Base-by-base conservation (phyloP, 2,797 vertebrate species). In the Myotis findleyi region DNA sequence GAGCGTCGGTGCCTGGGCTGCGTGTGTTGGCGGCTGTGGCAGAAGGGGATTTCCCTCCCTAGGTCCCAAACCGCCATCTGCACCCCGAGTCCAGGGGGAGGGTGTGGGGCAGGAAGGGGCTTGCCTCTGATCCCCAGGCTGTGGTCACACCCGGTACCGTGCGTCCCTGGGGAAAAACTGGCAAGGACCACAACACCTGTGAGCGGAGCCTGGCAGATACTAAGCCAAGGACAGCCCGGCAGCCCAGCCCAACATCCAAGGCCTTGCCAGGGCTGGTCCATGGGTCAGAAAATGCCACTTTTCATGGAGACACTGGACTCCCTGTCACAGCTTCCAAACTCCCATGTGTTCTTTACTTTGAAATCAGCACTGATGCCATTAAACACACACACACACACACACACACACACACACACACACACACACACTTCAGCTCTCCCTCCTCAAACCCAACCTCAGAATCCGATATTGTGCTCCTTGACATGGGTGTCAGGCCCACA, bases 51-150 rank as follows among this genome's bases (percentile, higher is more conserved):
- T 38, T 57, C 62, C 7, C 13, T 8, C 27, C 14, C 27, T 3
- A 1, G 33, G 64, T 53, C 57, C 87, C 66, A 33, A n/a, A 49
- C 47, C 1, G 17, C 23, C 21, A 11, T 23, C 41, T 68, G 33
- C 21, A 80, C 14, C 1, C 13, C 0, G 5, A n/a, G 20, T 7
- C 3, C 3, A 33, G 0, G 8, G 41, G 18, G 1, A 17, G 11
- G 13, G 2, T 1, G 16, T 30, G 13, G 36, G 49, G 38, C 75
- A 2, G 20, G 12, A 33, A 76, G 68, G 33, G 27, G 36, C 23
- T 14, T 25, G 47, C 23, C 55, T 47, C 64, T 23, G 7, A 5
- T 23, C 18, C 27, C 4, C 2, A 57, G 2, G 18, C 7, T 7
- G 41, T 17, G 2, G 53, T 30, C 38, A 25, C 7, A 36, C 5